Evolutionary conservation across 2,888 invertebrate genomes (phyloP).

Genomic region (Exocentrus adspersus): DNA sequence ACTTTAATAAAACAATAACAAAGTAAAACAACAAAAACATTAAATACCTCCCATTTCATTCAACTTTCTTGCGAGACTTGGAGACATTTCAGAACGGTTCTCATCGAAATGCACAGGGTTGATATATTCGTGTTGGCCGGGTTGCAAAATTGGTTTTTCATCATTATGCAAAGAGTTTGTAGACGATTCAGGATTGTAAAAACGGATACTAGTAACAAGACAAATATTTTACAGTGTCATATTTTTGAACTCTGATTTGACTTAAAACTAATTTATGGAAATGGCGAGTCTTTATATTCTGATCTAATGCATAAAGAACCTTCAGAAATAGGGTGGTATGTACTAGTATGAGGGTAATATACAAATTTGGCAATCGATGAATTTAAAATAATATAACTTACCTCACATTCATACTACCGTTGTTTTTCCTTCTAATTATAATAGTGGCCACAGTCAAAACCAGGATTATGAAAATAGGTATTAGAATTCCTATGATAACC

Average conservation of each 20-base stretch:
- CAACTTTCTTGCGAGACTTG: slow-evolving; percentile 13
- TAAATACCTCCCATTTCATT: slow-evolving; percentile 10
- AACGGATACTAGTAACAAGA: slow-evolving; percentile 60
- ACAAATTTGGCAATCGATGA: too few species aligned
- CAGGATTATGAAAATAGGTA: slow-evolving; percentile 42
- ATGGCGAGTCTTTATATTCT: too few species aligned
- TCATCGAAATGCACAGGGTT: slow-evolving; percentile 50
- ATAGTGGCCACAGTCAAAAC: slow-evolving; percentile 37
- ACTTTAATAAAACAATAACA: slow-evolving; percentile 4
- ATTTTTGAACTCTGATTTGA: too few species aligned
- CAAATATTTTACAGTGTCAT: too few species aligned
- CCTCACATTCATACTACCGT: slow-evolving; percentile 48
- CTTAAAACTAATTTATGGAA: too few species aligned
- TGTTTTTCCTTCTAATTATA: slow-evolving; percentile 39
- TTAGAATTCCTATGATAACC: slow-evolving; percentile 43
- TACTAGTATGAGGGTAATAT: too few species aligned
- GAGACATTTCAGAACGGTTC: slow-evolving; percentile 10
- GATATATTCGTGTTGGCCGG: slow-evolving; percentile 58
- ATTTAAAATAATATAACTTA: slow-evolving; percentile 31
- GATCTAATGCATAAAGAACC: too few species aligned
- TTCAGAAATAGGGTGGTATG: too few species aligned
- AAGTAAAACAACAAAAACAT: slow-evolving; percentile 14
- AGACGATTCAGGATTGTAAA: slow-evolving; percentile 54
- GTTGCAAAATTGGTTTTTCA: slow-evolving; percentile 49
- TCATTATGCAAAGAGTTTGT: slow-evolving; percentile 50